Evolutionary conservation across 2,888 invertebrate species (phyloP), one percentile per base, ranked within the genome.

Genomic region (Tanaodytes sp.): DNA sequence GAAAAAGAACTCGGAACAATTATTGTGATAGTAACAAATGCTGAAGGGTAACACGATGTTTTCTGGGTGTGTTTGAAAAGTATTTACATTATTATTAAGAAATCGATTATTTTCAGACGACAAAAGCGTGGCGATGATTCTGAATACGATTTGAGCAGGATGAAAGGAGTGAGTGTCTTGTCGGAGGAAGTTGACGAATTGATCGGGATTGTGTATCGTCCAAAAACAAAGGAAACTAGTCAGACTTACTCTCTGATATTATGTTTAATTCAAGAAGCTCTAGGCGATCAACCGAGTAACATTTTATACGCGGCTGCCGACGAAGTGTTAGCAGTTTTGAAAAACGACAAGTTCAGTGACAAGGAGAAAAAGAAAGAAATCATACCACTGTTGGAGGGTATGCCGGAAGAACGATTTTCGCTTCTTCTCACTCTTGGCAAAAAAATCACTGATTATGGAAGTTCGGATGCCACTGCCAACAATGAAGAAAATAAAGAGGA

Each of bases 231-330:
- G 84, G 98, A 99, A 86, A 99, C 99, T 0, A 88, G 97, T 36
- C 97, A 98, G 82, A 98, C 98, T 0, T 99, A 98, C 78, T 98
- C 98, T 84, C 92, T 98, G 33, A 87, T 99, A 46, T 87, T 99
- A 27, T 96, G 96, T 75, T 97, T 98, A 82, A 95, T 99, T 84
- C 98, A 98, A 87, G 96, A 96, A 80, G 95, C 97, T 0, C 88
- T 99, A 0, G 98, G 98, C 0, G 99, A 99, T 87, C 92, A 98
- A 87, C 97, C 98, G 0, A 88, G 97, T 58, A 98, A 99, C 85
- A 94, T 99, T 73, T 86, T 99, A 20, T 98, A 98, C 83, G 99
- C 98, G 27, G 98, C 99, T 6, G 98, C 98, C n/a, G 99, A 99
- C 87, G 99, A 99, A 89, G 96, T 99, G 55, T 86, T 98, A 30